These are phyloP conservation scores for Crypturellus undulatus DNA, from an alignment of 2,113 vertebrate species.

Conservation along the genomic window DNA sequence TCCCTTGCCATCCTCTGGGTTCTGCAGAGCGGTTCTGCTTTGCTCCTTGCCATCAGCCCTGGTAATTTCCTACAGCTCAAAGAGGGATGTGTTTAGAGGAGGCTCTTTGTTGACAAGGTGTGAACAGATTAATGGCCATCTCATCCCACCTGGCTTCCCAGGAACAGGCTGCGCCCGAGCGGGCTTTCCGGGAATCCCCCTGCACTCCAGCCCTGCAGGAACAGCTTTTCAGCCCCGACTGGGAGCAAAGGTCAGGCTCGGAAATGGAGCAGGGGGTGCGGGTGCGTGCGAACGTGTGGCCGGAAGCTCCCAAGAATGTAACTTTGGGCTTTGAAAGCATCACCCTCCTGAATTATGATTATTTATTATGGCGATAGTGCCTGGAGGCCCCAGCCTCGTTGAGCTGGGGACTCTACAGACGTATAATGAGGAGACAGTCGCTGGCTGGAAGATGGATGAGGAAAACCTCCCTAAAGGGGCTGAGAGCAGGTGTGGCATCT, in stretches of 20 bases:
- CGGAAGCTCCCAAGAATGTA: constrained; percentile 48
- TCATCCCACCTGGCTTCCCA: constrained; percentile 41
- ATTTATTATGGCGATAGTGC: constrained; percentile 43
- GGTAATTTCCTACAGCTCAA: constrained; percentile 24
- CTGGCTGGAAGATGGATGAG: constrained; percentile 36
- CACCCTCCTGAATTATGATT: constrained; percentile 44
- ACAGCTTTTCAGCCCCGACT: not conserved
- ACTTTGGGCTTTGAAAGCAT: constrained; percentile 40
- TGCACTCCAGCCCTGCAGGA: not conserved
- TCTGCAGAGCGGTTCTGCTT: not conserved
- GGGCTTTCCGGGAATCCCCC: constrained; percentile 25
- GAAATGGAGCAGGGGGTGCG: not conserved
- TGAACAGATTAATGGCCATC: constrained; percentile 56
- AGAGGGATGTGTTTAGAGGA: not conserved
- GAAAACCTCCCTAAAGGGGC: constrained; percentile 42
- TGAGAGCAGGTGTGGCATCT: constrained; percentile 54
- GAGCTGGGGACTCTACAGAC: constrained; percentile 18
- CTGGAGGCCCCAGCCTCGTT: not conserved
- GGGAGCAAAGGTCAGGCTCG: constrained; percentile 48
- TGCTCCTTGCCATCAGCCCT: not conserved
- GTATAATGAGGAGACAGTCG: constrained; percentile 4
- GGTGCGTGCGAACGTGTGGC: not conserved
- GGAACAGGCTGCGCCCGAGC: not conserved
- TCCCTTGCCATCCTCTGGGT: not conserved
- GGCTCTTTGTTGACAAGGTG: constrained; percentile 50